These are phyloP conservation scores for Epinephelus moara DNA, from an alignment of 2,113 vertebrate species.

Conservation along the genomic window DNA sequence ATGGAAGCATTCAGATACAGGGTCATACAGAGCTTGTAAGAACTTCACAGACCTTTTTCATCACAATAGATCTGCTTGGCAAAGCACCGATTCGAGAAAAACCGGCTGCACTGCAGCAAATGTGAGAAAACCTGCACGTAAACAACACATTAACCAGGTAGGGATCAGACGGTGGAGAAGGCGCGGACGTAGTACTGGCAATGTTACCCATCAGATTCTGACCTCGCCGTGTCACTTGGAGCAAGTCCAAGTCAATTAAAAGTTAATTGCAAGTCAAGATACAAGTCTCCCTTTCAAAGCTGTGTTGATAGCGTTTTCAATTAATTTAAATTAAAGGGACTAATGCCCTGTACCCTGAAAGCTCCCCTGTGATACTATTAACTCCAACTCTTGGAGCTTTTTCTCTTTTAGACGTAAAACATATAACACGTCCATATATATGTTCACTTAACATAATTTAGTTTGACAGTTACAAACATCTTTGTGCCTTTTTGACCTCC, in stretches of 20 bases:
- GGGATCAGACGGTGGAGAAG: background rate
- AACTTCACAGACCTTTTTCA: constrained; percentile 53
- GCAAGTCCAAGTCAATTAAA: background rate
- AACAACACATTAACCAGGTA: constrained; percentile 32
- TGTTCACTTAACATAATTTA: background rate
- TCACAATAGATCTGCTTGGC: constrained; percentile 31
- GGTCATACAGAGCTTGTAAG: constrained; percentile 37
- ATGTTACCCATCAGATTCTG: background rate
- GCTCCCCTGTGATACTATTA: background rate
- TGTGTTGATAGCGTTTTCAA: background rate
- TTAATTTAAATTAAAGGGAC: background rate
- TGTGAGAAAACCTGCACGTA: constrained; percentile 30
- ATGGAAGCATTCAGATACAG: constrained; percentile 51
- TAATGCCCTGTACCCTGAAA: background rate
- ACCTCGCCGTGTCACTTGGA: background rate
- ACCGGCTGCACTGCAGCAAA: constrained; percentile 31
- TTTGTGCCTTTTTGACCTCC: background rate
- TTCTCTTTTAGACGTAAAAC: background rate
- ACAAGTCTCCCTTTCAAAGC: constrained; percentile 1
- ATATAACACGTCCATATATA: background rate
- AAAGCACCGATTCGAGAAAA: constrained; percentile 32
- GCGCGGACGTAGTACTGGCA: background rate
- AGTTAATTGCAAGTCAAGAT: background rate
- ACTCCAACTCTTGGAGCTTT: background rate
- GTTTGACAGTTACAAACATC: background rate